Evolutionary conservation across 1,140 invertebrate species (phyloP), one percentile per base, ranked within the genome.

Genomic region (Araneus ventricosus): DNA sequence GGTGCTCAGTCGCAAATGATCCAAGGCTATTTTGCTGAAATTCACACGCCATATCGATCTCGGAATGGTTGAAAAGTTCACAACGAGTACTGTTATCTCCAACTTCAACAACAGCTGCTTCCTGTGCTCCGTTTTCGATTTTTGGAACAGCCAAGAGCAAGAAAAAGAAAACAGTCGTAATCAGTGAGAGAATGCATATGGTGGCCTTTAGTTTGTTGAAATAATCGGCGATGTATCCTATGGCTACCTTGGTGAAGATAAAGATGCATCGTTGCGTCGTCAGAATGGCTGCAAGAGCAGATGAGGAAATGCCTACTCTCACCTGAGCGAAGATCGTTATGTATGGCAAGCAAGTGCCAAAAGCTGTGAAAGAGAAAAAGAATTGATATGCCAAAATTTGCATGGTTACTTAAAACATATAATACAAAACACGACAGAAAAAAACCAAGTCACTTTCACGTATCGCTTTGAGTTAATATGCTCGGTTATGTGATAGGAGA

Each of bases 141-240:
- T 17, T 5, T 8, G 89, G 89, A 24, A 90, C n/a, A 24, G 34
- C 2, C 4, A 90, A 24, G 7, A 90, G 27, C 24, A 90, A 30
- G n/a, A 82, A 90, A 10, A n/a, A 39, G 52, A 37, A 94, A 2
- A 94, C 10, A 22, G 84, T 27, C 3, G 93, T 89, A 6, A 93
- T 30, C 0, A 93, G 34, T 30, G 94, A 39, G 20, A 89, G 57
- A 0, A 92, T 4, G 22, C 95, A 41, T 27, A 95, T 89, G 4
- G 94, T 75, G 14, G 94, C 30, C 63, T 94, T 94, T 57, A 95
- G 94, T 30, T 94, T 94, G 4, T 94, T 91, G n/a, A 95, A 94
- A 82, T 95, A 95, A 92, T 95, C 95, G 22, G 95, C 95, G 14
- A 95, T 52, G 14, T 94, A 93, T 22, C 95, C 95, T 79, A 95